Conservation (phyloP, 2,113 vertebrate species). For the Prietella phreatophila region DNA sequence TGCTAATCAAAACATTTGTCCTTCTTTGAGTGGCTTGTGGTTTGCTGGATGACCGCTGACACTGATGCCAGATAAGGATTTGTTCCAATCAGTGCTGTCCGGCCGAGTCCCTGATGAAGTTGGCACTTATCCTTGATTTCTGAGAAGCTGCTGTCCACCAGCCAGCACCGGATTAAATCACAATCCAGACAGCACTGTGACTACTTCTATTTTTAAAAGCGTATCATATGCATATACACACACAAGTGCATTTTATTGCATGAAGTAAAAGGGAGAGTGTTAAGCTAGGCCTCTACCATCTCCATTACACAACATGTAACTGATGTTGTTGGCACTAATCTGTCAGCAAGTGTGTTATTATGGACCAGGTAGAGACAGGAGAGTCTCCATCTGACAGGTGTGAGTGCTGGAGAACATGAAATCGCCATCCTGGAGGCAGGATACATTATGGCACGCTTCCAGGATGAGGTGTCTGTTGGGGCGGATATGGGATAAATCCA, state of each 20-base stretch:
- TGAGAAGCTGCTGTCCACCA: conserved; percentile 61
- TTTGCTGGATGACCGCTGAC: conserved; percentile 73
- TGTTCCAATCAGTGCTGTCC: conserved; percentile 76
- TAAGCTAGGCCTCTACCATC: conserved; percentile 8
- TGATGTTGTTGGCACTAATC: conserved; percentile 52
- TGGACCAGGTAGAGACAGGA: conserved; percentile 56
- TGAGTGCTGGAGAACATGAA: conserved; percentile 65
- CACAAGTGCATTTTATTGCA: background rate
- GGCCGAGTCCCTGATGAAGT: conserved; percentile 74
- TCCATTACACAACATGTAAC: conserved; percentile 45
- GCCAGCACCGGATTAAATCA: conserved; percentile 69
- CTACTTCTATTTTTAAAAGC: conserved; percentile 33
- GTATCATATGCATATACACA: background rate
- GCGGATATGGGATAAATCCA: conserved; percentile 63
- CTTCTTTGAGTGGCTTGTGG: conserved; percentile 67
- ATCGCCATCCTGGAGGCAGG: conserved; percentile 56
- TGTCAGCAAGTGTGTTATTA: conserved; percentile 60
- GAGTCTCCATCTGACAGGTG: conserved; percentile 64
- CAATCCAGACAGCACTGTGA: conserved; percentile 47
- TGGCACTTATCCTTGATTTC: conserved; percentile 77
- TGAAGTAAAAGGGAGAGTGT: background rate
- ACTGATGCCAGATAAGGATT: conserved; percentile 69
- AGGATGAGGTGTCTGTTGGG: conserved; percentile 64
- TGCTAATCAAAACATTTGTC: conserved; percentile 80
- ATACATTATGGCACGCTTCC: conserved; percentile 66